A percentile compares a stretch with the other conserved stretches of the same genome.
These are phyloP conservation scores for Paraplagusia blochii DNA, from an alignment of 2,113 vertebrate genomes.

Conservation along the genomic window DNA sequence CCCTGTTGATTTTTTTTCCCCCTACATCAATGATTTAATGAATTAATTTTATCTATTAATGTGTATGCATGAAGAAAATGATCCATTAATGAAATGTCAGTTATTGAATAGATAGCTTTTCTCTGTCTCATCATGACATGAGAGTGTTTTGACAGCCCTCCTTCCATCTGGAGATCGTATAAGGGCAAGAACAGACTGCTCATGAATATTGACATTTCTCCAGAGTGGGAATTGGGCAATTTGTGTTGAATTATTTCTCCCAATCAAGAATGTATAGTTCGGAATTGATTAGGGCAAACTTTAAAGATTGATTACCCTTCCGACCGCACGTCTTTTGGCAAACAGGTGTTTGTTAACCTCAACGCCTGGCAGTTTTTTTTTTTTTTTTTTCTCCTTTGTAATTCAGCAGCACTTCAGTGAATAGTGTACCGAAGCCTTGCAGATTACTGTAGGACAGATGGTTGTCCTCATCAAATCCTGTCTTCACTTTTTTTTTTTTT, in stretches of 20 bases:
- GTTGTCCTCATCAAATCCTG: conserved; percentile 46
- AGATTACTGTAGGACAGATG: conserved; percentile 55
- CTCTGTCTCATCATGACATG: conserved; percentile 68
- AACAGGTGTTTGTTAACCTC: conserved; percentile 26
- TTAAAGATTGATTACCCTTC: conserved; percentile 53
- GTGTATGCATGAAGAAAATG: conserved; percentile 73
- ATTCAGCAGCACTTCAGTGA: conserved; percentile 37
- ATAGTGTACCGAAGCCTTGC: conserved; percentile 24
- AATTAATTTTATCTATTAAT: conserved; percentile 79
- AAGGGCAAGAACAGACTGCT: conserved; percentile 64
- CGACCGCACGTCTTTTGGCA: conserved; percentile 39
- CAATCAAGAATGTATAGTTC: conserved; percentile 52
- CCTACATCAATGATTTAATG: conserved; percentile 75
- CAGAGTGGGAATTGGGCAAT: conserved; percentile 54
- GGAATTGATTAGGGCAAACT: conserved; percentile 57
- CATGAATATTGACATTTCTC: conserved; percentile 72
- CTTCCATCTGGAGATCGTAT: conserved; percentile 65
- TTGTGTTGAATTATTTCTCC: conserved; percentile 61
- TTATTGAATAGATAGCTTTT: conserved; percentile 68
- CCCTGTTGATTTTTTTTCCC: conserved; percentile 71
- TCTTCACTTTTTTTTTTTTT: conserved; percentile 21
- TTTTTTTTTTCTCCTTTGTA: conserved; percentile 2
- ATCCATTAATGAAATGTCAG: conserved; percentile 77
- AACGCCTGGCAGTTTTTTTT: conserved; percentile 3
- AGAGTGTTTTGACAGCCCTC: conserved; percentile 73